phyloP scores from a whole-genome alignment of 1,140 invertebrate genomes.

The Camponotus pennsylvanicus region DNA sequence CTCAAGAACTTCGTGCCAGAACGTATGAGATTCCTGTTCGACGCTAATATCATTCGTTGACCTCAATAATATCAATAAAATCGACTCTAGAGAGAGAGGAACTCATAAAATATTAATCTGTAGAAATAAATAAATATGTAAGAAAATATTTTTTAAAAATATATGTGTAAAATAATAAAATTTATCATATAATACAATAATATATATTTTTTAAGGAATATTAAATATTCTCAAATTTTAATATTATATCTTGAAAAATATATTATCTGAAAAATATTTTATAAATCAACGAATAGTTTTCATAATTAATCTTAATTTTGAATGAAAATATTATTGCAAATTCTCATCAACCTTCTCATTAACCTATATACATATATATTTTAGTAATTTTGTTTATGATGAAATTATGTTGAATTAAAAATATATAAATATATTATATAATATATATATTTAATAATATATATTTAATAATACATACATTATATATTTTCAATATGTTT shows the following conservation, averaged over 20 bases:
- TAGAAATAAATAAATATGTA: neutral
- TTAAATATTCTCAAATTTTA: neutral
- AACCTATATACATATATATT: too few relatives aligned
- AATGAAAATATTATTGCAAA: neutral
- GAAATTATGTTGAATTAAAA: too few relatives aligned
- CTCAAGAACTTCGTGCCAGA: conserved; percentile 44
- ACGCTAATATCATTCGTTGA: neutral
- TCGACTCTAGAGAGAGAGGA: neutral
- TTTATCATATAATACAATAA: neutral
- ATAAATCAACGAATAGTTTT: neutral
- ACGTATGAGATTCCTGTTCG: neutral
- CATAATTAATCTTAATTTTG: neutral
- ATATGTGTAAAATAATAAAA: neutral
- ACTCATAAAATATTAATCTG: neutral
- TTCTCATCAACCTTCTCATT: neutral
- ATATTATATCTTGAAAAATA: neutral
- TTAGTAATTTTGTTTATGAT: too few relatives aligned
- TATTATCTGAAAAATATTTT: neutral
- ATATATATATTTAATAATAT: neutral
- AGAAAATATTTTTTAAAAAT: neutral
- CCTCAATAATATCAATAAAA: conserved; percentile 1
- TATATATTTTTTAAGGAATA: neutral
- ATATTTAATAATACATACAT: neutral
- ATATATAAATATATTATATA: neutral
- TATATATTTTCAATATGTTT: neutral